These are phyloP conservation scores for Leptinotarsa peninsularis DNA, from an alignment of 2,888 invertebrate species.

Conservation along the genomic window DNA sequence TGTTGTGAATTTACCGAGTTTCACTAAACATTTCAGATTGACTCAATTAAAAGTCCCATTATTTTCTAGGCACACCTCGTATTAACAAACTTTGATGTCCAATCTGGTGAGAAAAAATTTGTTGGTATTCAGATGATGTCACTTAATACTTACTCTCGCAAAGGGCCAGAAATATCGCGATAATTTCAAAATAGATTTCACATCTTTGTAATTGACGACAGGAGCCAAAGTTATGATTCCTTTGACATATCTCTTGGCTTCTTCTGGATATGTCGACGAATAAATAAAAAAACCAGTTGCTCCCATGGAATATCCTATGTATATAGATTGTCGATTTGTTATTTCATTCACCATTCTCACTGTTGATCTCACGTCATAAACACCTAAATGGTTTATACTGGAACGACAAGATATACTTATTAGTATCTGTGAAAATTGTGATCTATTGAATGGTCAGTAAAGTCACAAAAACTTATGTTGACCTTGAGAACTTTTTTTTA, in stretches of 20 bases:
- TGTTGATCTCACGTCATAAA: conserved; percentile 44
- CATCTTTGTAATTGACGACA: conserved; percentile 37
- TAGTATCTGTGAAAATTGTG: no score
- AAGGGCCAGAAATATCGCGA: conserved; percentile 30
- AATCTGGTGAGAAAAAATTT: no score
- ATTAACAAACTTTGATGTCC: no score
- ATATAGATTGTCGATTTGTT: conserved; percentile 43
- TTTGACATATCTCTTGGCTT: conserved; percentile 37
- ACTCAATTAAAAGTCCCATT: no score
- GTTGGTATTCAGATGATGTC: not conserved
- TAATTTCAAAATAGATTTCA: conserved; percentile 26
- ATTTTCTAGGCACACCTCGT: no score
- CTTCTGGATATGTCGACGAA: conserved; percentile 38
- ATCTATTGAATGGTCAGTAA: no score
- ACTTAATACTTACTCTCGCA: conserved; percentile 34
- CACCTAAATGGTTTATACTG: conserved; percentile 46
- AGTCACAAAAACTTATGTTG: no score
- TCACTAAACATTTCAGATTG: no score
- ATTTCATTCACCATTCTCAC: conserved; percentile 34
- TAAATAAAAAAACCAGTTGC: conserved; percentile 42
- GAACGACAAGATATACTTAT: conserved; percentile 28
- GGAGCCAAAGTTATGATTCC: conserved; percentile 45
- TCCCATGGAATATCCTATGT: conserved; percentile 47
- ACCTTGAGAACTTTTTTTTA: no score
- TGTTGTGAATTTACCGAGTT: no score